These are phyloP conservation scores for Melanerpes aurifrons DNA, from an alignment of 2,113 vertebrate species.

Conservation along the genomic window DNA sequence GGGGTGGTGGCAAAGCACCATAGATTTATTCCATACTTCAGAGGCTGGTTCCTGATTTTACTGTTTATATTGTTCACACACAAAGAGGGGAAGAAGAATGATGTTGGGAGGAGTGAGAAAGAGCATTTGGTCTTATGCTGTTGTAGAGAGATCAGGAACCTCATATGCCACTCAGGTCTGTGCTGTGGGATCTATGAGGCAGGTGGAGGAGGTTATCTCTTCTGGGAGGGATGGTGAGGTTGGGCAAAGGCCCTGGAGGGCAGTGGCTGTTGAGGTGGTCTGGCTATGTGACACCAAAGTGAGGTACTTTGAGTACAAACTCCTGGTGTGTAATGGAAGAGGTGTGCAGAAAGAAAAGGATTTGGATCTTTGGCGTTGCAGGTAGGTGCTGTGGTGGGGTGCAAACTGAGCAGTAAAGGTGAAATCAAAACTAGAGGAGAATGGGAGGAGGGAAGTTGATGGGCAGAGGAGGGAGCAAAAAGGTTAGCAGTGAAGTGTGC, in stretches of 20 bases:
- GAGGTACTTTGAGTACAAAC: background rate
- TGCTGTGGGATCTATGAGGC: background rate
- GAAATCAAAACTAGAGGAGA: background rate
- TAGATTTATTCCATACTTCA: background rate
- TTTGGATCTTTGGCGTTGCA: background rate
- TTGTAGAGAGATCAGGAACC: background rate
- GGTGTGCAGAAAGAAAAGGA: background rate
- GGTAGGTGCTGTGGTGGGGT: background rate
- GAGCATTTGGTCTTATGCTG: background rate
- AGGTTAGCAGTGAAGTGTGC: background rate
- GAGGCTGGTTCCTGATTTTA: background rate
- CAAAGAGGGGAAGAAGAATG: background rate
- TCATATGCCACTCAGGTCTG: rapidly evolving
- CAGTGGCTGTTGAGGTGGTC: background rate
- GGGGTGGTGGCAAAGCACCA: background rate
- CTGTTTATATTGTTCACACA: background rate
- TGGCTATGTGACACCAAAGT: background rate
- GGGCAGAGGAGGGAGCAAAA: background rate
- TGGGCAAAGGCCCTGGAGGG: background rate
- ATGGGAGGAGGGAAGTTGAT: background rate
- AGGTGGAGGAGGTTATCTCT: background rate
- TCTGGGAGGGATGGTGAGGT: background rate
- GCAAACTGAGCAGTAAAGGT: background rate
- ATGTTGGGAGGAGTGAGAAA: background rate
- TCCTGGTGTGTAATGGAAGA: background rate